Conservation (phyloP, 2,113 vertebrate genomes). For the Lasiurus borealis region DNA sequence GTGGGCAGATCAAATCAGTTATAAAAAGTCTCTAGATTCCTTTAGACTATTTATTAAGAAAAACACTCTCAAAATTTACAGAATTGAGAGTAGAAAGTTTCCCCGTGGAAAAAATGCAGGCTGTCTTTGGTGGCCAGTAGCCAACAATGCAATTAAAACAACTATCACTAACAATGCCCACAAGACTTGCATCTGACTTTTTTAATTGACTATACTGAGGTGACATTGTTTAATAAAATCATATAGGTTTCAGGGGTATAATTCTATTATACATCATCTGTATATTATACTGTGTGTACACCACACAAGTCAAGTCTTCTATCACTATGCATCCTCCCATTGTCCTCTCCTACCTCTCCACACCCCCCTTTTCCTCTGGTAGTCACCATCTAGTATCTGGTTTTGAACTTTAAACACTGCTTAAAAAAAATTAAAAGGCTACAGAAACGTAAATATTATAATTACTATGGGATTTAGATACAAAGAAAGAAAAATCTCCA, state of each 20-base stretch:
- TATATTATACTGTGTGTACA: background rate
- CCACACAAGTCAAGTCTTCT: background rate
- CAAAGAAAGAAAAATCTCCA: slow-evolving; percentile 48
- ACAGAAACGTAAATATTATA: background rate
- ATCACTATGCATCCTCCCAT: background rate
- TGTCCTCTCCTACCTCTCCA: background rate
- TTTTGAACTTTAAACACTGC: background rate
- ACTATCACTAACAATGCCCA: background rate
- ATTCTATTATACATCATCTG: background rate
- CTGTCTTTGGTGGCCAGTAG: background rate
- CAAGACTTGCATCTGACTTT: background rate
- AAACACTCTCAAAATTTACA: background rate
- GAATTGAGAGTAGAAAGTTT: background rate
- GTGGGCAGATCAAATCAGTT: background rate
- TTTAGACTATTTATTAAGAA: background rate
- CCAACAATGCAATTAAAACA: slow-evolving; percentile 26
- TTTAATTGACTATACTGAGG: background rate
- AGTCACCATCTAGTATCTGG: background rate
- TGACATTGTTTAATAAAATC: background rate
- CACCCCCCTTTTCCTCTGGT: background rate
- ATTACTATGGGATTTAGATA: background rate
- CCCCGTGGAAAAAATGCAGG: background rate
- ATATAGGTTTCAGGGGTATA: background rate
- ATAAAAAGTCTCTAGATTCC: background rate
- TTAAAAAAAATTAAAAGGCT: background rate